Base-by-base conservation (phyloP, 2,888 invertebrate genomes). In the Cordilura impudica region DNA sequence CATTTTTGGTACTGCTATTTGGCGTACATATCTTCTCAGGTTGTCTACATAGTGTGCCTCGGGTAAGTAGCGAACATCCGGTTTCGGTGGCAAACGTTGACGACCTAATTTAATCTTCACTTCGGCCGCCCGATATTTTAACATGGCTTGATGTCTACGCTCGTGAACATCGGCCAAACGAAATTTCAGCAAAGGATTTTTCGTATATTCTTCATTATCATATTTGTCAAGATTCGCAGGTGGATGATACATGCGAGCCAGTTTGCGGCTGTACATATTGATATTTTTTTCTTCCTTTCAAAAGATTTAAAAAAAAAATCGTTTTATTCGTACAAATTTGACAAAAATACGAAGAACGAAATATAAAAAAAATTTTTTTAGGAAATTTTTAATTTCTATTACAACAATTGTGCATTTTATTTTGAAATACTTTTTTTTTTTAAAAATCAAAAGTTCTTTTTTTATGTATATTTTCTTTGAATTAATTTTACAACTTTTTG, bases 1-100 rank as follows among this genome's bases (percentile, higher is more conserved):
- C 92, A 94, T 94, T 6, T 91, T 91, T 0, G 93, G 92, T 4
- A 93, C 92, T 47, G 92, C 90, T 53, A 93, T 91, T 79, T 91
- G 89, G 2, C 92, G 89, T 0, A 93, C 93, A 83, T 91, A 92
- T 81, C 90, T 88, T n/a, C 92, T 89, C 26, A 94, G 85, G 18
- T 92, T 91, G 23, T 91, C 90, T 56, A 92, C 91, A 82, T 92
- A 91, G 58, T 91, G 88, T 1, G 90, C 87, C 83, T 93, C 91
- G 2, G 91, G 90, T 82, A 91, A 86, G 47, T 91, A 91, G 3
- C 92, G 88, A 12, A 86, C 85, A 51, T 92, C 92, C 77, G 92
- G 91, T 2, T 89, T 84, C 6, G 89, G 87, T 2, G 78, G 78
- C 29, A 83, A 80, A 0, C 80, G 82, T 10, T 81, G 82, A 2